These are phyloP conservation scores for Halisarca cf. caerulea DNA, from an alignment of 37 sponge, comb jelly and placozoan genomes.

Conservation along the genomic window DNA sequence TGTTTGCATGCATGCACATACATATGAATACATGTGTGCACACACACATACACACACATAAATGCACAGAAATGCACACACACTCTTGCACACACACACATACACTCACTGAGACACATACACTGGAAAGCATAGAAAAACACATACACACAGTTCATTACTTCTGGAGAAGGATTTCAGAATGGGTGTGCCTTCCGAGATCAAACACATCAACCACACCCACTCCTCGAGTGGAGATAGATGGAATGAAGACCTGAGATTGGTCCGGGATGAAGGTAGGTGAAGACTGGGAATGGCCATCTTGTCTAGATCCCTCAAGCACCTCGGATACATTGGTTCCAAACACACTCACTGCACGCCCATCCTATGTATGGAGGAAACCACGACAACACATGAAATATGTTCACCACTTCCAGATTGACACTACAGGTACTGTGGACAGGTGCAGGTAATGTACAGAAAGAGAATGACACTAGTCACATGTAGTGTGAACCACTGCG, in stretches of 20 bases:
- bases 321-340: not conserved
- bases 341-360: not conserved
- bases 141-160: no score
- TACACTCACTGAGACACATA: no score
- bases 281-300: not conserved
- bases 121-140: no score
- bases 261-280: slow-evolving; percentile 36
- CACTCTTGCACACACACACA: no score
- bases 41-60: not conserved
- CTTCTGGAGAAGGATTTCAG: slow-evolving; percentile 37
- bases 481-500: no score
- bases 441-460: no score
- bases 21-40: not conserved
- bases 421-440: no score
- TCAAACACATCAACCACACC: slow-evolving; percentile 34
- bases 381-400: no score
- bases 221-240: not conserved
- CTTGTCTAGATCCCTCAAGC: not conserved
- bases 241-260: slow-evolving; percentile 42
- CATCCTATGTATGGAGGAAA: no score
- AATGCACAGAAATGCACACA: not conserved
- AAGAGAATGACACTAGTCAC: no score
- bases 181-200: slow-evolving; percentile 25
- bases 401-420: no score
- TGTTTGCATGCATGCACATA: no score